Evolutionary conservation across 2,113 vertebrate species (phyloP), one percentile per base, ranked within the genome.

Genomic region (Falco punctatus): DNA sequence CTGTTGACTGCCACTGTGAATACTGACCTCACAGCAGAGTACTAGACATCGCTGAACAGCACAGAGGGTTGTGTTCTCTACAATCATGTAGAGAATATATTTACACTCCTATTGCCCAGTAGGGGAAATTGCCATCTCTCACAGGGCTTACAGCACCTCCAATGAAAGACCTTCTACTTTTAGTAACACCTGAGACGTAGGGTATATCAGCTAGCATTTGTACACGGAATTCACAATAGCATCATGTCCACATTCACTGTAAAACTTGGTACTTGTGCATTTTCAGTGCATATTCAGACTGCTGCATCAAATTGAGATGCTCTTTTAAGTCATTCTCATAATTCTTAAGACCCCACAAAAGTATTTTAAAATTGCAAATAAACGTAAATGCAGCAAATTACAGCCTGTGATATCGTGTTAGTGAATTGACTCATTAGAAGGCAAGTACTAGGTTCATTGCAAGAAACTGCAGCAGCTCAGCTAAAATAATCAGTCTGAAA

Each of bases 1-100:
- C 84, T 97, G 91, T 95, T 97, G 97, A 92, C 94, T 94, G 91
- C 86, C 87, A 96, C 89, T 96, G 96, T 96, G 93, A 96, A 90
- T 87, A 33, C 87, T 97, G 96, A 95, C 94, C 93, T 96, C 89
- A 35, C 91, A 96, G 96, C 94, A 90, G 84, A 96, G 85, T 49
- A 92, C 92, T 88, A 94, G 66, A 46, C 91, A 90, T 33, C 91
- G 35, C 90, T 86, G 72, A 94, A 81, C 80, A 90, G 88, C 73
- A 66, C 81, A 75, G 65, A 78, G 75, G 73, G 74, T 66, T 95
- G 51, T 85, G 75, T 94, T 94, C 87, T 82, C 71, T 83, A 48
- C 71, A 81, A 2, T 92, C 81, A 78, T 9, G 35, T 90, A 91
- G 94, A 89, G 89, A 95, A 71, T 90, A 77, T 96, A 95, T 91